phyloP scores from a whole-genome alignment of 2,113 vertebrate species.

The Pampusana beccarii region DNA sequence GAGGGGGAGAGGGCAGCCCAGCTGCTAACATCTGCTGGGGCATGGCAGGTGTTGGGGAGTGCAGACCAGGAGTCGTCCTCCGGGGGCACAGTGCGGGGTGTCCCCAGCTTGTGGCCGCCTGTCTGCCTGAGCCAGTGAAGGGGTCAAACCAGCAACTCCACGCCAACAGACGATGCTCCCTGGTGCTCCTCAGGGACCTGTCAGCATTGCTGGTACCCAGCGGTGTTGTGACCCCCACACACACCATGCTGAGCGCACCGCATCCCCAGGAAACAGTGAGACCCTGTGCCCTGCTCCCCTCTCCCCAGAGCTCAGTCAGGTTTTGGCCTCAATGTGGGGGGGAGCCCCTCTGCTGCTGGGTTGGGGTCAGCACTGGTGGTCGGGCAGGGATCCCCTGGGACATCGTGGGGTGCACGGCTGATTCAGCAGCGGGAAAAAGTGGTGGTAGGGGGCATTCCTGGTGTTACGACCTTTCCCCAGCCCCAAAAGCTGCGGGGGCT shows the following conservation, averaged over 20 bases:
- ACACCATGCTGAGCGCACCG: not conserved
- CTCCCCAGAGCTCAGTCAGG: not conserved
- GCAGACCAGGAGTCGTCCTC: not conserved
- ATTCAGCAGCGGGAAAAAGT: not conserved
- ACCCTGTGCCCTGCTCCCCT: not conserved
- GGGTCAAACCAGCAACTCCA: not conserved
- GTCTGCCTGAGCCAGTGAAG: not conserved
- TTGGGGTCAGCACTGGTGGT: not conserved
- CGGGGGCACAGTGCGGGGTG: rapidly evolving
- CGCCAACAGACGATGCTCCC: rapidly evolving
- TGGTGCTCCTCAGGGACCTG: not conserved
- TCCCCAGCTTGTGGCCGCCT: rapidly evolving
- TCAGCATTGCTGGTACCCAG: not conserved
- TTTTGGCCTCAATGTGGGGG: not conserved
- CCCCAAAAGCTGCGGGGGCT: not conserved
- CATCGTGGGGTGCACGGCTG: rapidly evolving
- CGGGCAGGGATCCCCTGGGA: not conserved
- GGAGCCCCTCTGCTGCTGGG: not conserved
- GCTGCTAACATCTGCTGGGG: not conserved
- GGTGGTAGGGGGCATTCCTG: rapidly evolving
- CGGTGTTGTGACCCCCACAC: rapidly evolving
- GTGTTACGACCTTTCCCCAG: too few species aligned
- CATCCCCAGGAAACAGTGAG: rapidly evolving
- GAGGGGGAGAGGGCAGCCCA: not conserved
- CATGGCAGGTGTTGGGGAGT: not conserved